Percentiles rank a stretch among this genome's conserved stretches.
phyloP scores from a whole-genome alignment of 1,140 invertebrate species.

The Tetraneura akinire region DNA sequence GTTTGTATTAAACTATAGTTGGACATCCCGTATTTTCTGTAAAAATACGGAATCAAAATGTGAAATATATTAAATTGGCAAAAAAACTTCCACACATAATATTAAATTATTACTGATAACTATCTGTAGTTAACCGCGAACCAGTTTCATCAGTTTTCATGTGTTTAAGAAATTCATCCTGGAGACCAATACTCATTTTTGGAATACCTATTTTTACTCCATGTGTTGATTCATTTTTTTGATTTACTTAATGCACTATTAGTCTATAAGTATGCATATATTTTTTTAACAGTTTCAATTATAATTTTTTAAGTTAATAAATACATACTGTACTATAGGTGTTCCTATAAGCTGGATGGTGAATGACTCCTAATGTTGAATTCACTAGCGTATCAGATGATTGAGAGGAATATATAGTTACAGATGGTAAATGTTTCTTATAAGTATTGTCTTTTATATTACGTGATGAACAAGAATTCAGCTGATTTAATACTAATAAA shows the following conservation, averaged over 20 bases:
- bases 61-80: not conserved
- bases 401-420: constrained; percentile 1
- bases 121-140: constrained; percentile 24
- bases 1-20: constrained; percentile 26
- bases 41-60: not conserved
- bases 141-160: constrained; percentile 46
- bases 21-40: constrained; percentile 17
- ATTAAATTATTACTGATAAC: constrained; percentile 43
- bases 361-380: constrained; percentile 26
- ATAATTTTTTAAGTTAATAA: not conserved
- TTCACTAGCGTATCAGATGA: not conserved
- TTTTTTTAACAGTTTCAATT: too few relatives aligned
- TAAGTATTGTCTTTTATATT: not conserved
- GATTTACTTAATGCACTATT: constrained; percentile 23
- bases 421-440: constrained; percentile 25
- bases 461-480: constrained; percentile 16
- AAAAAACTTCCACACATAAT: too few relatives aligned
- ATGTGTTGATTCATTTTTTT: constrained; percentile 14
- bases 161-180: constrained; percentile 47
- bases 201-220: constrained; percentile 19
- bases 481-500: constrained; percentile 56
- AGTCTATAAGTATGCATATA: not conserved
- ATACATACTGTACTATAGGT: constrained; percentile 33
- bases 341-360: constrained; percentile 36
- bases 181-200: constrained; percentile 44